Base-by-base conservation (phyloP, 2,888 invertebrate species). In the Eupeodes latifasciatus region DNA sequence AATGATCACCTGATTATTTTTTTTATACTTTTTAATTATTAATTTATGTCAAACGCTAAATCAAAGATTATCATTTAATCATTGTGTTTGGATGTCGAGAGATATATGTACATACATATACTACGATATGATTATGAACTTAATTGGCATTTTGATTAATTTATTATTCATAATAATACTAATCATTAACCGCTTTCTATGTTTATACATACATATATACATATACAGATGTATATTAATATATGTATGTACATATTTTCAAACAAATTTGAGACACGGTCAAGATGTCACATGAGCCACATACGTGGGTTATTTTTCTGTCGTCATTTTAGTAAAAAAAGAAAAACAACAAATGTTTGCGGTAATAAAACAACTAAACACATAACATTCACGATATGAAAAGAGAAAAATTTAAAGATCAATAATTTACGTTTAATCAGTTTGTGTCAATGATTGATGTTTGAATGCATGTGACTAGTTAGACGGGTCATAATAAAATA, bases 401-500 rank as follows among this genome's bases (percentile, higher is more conserved):
- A 57, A 6, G 12, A n/a, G 16, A 27, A 14, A 49, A 59, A 47
- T 71, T 53, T 11, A 51, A 66, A 76, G 47, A 57, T 51, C 66
- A 72, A 83, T 83, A 62, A 64, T 80, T 84, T 64, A 71, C 34
- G 34, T 34, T 55, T 44, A 66, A 59, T 71, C 71, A 69, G 51
- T 64, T 49, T 74, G 36, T 80, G 59, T 47, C 64, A 71, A 80
- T 76, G 64, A 75, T 72, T 71, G 44, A 14, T 40, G 75, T 81
- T 57, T 53, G 19, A 66, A 59, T 71, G 64, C 75, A 81, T 85
- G 85, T 81, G 76, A 81, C 57, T 51, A 16, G 74, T 44, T 40
- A 55, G 36, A 34, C 34, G 14, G 5, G 12, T 14, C 27, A 34
- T 59, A 59, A 16, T 9, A 10, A 19, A 14, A 19, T 83, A 47